Base-by-base conservation (phyloP, 2,113 vertebrate genomes). In the Callaeas wilsoni region DNA sequence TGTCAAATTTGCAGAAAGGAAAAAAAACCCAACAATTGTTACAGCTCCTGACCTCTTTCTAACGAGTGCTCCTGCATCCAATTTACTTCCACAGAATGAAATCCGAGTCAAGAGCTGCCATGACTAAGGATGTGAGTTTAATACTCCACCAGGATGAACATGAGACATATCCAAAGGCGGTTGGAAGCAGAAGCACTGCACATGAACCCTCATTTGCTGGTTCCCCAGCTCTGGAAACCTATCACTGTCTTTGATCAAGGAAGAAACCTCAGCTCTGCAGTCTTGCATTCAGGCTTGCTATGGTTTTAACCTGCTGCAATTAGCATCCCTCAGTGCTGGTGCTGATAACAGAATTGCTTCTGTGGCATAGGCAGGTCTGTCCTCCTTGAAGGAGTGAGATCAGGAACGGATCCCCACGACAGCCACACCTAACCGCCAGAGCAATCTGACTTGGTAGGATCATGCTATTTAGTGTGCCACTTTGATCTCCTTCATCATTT, bases 141-240 rank as follows among this genome's bases (percentile, higher is more conserved):
- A 27, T 33, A 3, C 9, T 70, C 37, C 37, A 70, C 33, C 16
- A 57, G 41, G 41, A 69, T 39, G 71, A 65, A 30, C 12, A 25
- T 1, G 16, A 88, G 53, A 46, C 10, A 6, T 8, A 79, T 6
- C 10, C 59, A 41, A 55, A 85, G 42, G 67, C 8, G 77, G n/a
- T 1, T 88, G 59, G 41, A 67, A 94, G 63, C 47, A 79, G 47
- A 20, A 71, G 29, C 57, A 11, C n/a, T 73, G 50, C 67, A 29
- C 0, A 1, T 35, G 39, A 81, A 23, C 1, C 3, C 35, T 91
- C 4, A 4, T 3, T 22, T 22, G 9, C 39, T 50, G 32, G 7
- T n/a, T 93, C n/a, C 55, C 41, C 46, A 69, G 50, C 76, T 86
- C 27, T 71, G 47, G 52, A 77, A 89, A 81, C 79, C 56, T 89